Evolutionary conservation across 2,888 invertebrate genomes (phyloP).

Genomic region (Crematogaster levior): DNA sequence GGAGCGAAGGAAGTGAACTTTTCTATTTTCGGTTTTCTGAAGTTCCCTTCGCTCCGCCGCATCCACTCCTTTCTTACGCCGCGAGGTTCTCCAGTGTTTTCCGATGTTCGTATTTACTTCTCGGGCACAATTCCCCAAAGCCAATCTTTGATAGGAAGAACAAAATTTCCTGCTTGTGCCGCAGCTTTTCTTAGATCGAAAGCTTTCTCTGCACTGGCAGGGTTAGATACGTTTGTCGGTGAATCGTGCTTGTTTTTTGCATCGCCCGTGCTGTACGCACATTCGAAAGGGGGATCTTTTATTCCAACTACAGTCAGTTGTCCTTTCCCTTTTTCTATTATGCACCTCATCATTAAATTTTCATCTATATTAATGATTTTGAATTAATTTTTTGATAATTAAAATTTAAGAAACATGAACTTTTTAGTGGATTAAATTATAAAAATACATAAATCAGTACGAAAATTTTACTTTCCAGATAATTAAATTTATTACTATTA

Average conservation of each 20-base stretch:
- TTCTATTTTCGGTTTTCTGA: conserved; percentile 26
- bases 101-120: conserved; percentile 38
- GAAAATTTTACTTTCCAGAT: neutral
- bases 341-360: neutral
- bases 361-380: neutral
- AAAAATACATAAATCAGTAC: neutral
- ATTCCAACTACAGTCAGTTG: neutral
- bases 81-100: neutral
- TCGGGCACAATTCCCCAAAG: conserved; percentile 37
- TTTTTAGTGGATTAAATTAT: neutral
- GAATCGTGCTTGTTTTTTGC: conserved; percentile 38
- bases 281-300: neutral
- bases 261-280: neutral
- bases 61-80: conserved; percentile 11
- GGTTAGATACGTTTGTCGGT: conserved; percentile 20
- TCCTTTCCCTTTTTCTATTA: neutral
- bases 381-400: neutral
- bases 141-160: conserved; percentile 43
- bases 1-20: neutral
- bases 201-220: neutral
- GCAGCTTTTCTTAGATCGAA: conserved; percentile 4
- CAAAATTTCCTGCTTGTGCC: conserved; percentile 45
- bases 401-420: neutral
- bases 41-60: conserved; percentile 3
- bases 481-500: neutral